These are phyloP conservation scores for Synanceia verrucosa DNA, from an alignment of 2,797 vertebrate species.

Conservation along the genomic window DNA sequence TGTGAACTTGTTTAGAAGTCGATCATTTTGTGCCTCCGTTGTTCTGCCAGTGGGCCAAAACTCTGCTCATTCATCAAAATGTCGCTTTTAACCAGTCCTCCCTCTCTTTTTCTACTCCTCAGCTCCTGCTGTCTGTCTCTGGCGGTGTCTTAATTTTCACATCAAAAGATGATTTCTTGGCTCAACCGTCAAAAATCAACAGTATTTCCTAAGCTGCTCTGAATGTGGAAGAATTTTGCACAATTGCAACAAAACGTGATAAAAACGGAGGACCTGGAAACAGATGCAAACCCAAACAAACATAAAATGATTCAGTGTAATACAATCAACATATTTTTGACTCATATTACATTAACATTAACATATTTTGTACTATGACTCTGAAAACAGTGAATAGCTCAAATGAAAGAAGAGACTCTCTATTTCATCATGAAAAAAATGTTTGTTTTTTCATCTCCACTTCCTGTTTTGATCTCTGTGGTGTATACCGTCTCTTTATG, in stretches of 20 bases:
- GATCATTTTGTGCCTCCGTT: conserved; percentile 63
- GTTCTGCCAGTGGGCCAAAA: conserved; percentile 59
- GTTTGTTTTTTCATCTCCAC: too few relatives aligned
- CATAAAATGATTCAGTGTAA: background rate
- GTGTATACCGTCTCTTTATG: too few relatives aligned
- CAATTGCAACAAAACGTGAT: conserved; percentile 39
- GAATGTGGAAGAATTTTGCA: conserved; percentile 28
- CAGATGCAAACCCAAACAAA: conserved; percentile 19
- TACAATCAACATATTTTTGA: conserved; percentile 33
- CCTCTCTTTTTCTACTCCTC: background rate
- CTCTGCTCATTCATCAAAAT: conserved; percentile 69
- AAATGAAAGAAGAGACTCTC: too few relatives aligned
- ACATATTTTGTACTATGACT: too few relatives aligned
- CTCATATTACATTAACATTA: conserved; percentile 13
- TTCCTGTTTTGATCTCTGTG: too few relatives aligned
- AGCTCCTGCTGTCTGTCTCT: conserved; percentile 4
- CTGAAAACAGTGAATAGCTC: too few relatives aligned
- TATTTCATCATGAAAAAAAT: too few relatives aligned
- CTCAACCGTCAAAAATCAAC: conserved; percentile 42
- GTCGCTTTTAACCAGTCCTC: conserved; percentile 61
- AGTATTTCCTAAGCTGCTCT: conserved; percentile 41
- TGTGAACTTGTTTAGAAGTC: conserved; percentile 67
- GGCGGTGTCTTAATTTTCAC: conserved; percentile 50
- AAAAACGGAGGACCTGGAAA: conserved; percentile 34
- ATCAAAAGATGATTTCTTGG: conserved; percentile 56